Evolutionary conservation across 2,797 vertebrate genomes (phyloP).

Genomic region (Acridotheres tristis): DNA sequence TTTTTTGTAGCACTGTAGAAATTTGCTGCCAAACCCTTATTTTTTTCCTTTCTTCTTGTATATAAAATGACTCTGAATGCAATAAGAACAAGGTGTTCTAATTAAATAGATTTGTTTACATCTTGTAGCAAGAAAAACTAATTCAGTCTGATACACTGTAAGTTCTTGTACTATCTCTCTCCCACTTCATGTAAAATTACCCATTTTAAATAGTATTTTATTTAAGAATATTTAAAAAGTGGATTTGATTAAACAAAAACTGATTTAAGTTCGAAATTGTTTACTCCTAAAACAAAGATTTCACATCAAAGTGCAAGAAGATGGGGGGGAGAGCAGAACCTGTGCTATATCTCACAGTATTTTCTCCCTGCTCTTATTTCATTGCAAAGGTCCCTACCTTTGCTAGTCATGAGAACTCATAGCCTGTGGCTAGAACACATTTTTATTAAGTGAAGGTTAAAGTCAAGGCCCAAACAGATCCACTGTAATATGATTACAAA

Average conservation of each 20-base stretch:
- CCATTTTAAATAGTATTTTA: slow-evolving; percentile 71
- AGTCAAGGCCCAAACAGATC: background rate
- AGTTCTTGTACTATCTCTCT: slow-evolving; percentile 62
- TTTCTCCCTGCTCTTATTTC: slow-evolving; percentile 23
- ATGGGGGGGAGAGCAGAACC: background rate
- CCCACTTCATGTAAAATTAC: slow-evolving; percentile 69
- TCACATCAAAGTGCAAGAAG: slow-evolving; percentile 13
- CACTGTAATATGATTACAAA: slow-evolving; percentile 18
- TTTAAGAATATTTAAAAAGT: slow-evolving; percentile 76
- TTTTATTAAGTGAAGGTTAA: slow-evolving; percentile 67
- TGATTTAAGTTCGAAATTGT: slow-evolving; percentile 46
- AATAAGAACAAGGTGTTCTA: slow-evolving; percentile 81
- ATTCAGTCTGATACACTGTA: slow-evolving; percentile 79
- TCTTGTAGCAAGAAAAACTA: slow-evolving; percentile 74
- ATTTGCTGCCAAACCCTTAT: slow-evolving; percentile 16
- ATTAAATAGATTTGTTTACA: slow-evolving; percentile 84
- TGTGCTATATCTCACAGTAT: background rate
- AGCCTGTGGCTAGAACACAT: slow-evolving; percentile 35
- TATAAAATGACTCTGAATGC: slow-evolving; percentile 72
- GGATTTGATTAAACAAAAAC: slow-evolving; percentile 73
- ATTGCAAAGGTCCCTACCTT: slow-evolving; percentile 8
- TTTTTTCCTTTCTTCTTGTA: background rate
- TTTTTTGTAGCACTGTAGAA: slow-evolving; percentile 11
- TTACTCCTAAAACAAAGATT: slow-evolving; percentile 43
- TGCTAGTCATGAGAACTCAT: slow-evolving; percentile 35